phyloP scores from a whole-genome alignment of 2,888 invertebrate genomes.

The Coelogynopora nodosa region DNA sequence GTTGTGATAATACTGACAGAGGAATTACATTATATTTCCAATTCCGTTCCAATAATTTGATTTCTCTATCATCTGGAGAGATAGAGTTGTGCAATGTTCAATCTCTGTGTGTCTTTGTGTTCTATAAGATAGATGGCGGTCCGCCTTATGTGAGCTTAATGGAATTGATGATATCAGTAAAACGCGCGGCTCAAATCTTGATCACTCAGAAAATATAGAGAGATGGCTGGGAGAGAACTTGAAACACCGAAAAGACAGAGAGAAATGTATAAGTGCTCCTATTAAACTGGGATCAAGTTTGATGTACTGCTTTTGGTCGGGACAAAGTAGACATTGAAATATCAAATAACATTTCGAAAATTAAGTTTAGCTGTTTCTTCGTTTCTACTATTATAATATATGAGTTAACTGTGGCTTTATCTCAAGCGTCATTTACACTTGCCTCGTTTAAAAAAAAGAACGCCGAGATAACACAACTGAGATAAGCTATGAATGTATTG shows the following conservation, averaged over 20 bases:
- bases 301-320: background rate
- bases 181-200: background rate
- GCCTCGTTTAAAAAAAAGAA: background rate
- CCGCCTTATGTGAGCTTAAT: too few relatives aligned
- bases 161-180: background rate
- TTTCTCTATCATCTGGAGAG: too few relatives aligned
- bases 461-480: background rate
- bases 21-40: too few relatives aligned
- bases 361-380: background rate
- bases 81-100: too few relatives aligned
- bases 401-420: too few relatives aligned
- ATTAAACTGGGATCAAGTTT: background rate
- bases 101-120: too few relatives aligned
- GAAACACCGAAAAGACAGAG: too few relatives aligned
- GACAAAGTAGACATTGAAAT: background rate
- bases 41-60: too few relatives aligned
- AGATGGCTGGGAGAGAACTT: too few relatives aligned
- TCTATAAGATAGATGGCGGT: too few relatives aligned
- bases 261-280: background rate
- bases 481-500: background rate
- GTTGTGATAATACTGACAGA: too few relatives aligned
- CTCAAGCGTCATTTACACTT: background rate
- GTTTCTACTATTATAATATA: background rate
- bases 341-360: background rate
- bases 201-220: background rate